Conservation (phyloP, 2,113 vertebrate genomes). For the Gracilinanus agilis region DNA sequence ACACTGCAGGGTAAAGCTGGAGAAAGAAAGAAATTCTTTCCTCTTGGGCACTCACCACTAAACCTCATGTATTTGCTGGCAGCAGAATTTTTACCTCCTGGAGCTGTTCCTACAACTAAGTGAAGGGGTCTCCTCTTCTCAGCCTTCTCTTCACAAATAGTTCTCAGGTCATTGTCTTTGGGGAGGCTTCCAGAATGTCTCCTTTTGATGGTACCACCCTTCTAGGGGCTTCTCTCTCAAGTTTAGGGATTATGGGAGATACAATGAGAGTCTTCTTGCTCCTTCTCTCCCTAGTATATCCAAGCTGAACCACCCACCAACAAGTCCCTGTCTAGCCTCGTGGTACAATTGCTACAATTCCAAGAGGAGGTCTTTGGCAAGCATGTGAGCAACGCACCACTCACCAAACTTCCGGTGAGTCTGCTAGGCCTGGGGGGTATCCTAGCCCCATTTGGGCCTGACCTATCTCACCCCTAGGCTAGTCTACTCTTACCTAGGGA, state of each 20-base stretch:
- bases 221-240: background rate
- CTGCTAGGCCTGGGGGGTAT: background rate
- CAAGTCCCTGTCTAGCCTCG: conserved; percentile 97
- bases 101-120: background rate
- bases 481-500: conserved; percentile 19
- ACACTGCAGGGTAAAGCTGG: conserved; percentile 23
- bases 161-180: background rate
- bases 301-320: conserved; percentile 98
- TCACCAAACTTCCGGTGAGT: conserved; percentile 95
- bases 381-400: conserved; percentile 97
- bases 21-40: background rate
- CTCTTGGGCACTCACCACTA: background rate
- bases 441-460: background rate
- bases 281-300: conserved; percentile 89
- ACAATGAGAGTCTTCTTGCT: conserved; percentile 29
- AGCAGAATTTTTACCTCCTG: conserved; percentile 15
- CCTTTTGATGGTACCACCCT: background rate
- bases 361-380: conserved; percentile 98
- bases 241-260: conserved; percentile 7
- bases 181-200: conserved; percentile 27
- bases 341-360: conserved; percentile 97
- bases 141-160: conserved; percentile 33
- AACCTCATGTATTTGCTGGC: background rate
- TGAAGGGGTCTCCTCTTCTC: conserved; percentile 18
- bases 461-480: background rate